Evolutionary conservation across 1,140 invertebrate genomes (phyloP), one percentile per base, ranked within the genome.

Genomic region (Glossosoma conforme): DNA sequence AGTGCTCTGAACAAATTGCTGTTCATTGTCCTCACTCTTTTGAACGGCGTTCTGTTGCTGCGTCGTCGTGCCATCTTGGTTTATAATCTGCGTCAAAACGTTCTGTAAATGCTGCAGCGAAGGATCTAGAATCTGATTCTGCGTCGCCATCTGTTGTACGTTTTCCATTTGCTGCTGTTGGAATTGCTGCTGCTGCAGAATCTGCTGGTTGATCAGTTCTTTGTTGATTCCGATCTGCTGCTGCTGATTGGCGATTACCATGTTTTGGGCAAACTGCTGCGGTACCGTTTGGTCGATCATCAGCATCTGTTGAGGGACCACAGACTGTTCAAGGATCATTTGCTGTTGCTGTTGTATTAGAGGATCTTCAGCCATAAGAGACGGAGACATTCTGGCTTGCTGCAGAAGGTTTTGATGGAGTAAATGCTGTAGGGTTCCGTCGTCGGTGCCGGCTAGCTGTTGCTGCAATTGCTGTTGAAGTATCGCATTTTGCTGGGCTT

Each of bases 261-360:
- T 66, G 20, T 72, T 69, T 52, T 72, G 74, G 8, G 72, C 70
- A 6, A 72, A 63, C 38, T 77, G 75, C 44, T 79, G 77, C 11
- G 77, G 68, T 61, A 80, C 78, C 63, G 69, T 61, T 30, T 78
- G 77, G 13, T 62, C 56, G n/a, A n/a, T n/a, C 41, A 67, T 67
- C 3, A 74, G 64, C 15, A 66, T 65, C 54, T 80, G 78, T 33
- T 76, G 79, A 2, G 77, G 71, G n/a, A n/a, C n/a, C 11, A 79
- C 75, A 61, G 77, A 77, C 58, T 80, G 77, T 24, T 79, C 77
- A 52, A 78, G 76, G 54, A 74, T 63, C 38, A 64, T 68, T 21
- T 51, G 60, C 19, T 65, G 69, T 43, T 74, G 70, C 45, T 68
- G 67, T 42, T 72, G 68, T 6, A 69, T 62, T 18, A 69, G 61